A percentile compares a stretch with the other conserved stretches of the same genome.
phyloP scores from a whole-genome alignment of 2,888 invertebrate species.

The Eugnorisma glareosa region DNA sequence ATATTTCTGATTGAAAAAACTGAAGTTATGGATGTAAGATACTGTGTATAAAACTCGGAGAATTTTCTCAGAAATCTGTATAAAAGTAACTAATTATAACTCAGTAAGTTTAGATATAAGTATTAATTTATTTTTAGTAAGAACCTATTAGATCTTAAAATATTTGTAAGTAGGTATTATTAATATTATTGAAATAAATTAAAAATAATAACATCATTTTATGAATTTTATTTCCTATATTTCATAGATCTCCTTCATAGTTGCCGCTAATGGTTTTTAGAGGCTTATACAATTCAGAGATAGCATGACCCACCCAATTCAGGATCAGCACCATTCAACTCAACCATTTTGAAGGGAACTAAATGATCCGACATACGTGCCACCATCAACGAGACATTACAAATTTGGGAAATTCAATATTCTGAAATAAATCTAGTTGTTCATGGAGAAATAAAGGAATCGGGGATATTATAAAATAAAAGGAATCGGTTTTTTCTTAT shows the following conservation, averaged over 20 bases:
- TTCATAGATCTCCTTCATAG: neutral
- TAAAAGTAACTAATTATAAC: slow-evolving; percentile 5
- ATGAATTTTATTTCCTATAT: neutral
- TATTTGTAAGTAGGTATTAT: slow-evolving; percentile 47
- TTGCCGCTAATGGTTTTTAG: neutral
- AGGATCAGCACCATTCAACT: too few species aligned
- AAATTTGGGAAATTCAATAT: slow-evolving; percentile 33
- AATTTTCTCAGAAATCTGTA: slow-evolving; percentile 43
- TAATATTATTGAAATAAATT: slow-evolving; percentile 31
- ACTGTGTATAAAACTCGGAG: slow-evolving; percentile 18
- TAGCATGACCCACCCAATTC: too few species aligned
- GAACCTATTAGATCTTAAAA: slow-evolving; percentile 48
- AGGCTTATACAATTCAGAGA: neutral
- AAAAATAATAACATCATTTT: neutral
- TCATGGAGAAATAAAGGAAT: neutral
- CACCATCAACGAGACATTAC: too few species aligned
- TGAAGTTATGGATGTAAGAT: neutral
- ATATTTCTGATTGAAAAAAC: neutral
- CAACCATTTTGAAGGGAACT: too few species aligned
- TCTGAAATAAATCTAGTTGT: neutral
- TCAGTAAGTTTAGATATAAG: slow-evolving; percentile 5
- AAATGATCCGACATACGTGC: too few species aligned
- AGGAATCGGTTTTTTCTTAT: neutral
- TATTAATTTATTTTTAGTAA: slow-evolving; percentile 36
- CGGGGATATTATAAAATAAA: neutral